Percentiles rank a stretch among this genome's conserved stretches.
Conservation (phyloP, 2,888 invertebrate species). For the Stenichneumon culpator region DNA sequence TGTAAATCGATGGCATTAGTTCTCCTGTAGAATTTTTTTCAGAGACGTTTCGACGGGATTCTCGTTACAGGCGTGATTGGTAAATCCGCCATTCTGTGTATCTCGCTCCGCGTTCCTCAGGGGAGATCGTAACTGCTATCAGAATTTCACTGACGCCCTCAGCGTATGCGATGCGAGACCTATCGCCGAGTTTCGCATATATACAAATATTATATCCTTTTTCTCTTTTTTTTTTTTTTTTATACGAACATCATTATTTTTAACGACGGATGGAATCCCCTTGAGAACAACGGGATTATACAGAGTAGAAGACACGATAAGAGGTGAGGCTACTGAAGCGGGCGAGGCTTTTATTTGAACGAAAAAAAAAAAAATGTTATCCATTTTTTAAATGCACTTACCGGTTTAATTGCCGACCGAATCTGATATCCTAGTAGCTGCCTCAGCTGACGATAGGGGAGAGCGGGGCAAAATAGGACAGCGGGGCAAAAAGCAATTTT, state of each 20-base stretch:
- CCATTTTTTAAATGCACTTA: not conserved
- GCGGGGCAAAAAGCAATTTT: too few species aligned
- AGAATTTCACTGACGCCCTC: not conserved
- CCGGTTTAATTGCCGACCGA: not conserved
- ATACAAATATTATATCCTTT: not conserved
- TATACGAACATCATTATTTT: slow-evolving; percentile 23
- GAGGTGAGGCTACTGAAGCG: slow-evolving; percentile 3
- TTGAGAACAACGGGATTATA: slow-evolving; percentile 21
- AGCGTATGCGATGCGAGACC: not conserved
- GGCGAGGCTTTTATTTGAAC: slow-evolving; percentile 22
- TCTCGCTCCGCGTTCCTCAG: not conserved
- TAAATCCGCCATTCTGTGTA: not conserved
- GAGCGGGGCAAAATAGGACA: too few species aligned
- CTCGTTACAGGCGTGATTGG: not conserved
- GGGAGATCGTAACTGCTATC: not conserved
- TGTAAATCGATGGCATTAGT: not conserved
- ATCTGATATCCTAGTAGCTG: not conserved
- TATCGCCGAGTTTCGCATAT: not conserved
- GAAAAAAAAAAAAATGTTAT: not conserved
- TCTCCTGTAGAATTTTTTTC: not conserved
- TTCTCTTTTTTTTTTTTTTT: not conserved
- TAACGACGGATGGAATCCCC: slow-evolving; percentile 11
- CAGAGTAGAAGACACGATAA: not conserved
- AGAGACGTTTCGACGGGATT: not conserved
- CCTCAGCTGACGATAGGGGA: not conserved